These are phyloP conservation scores for Tenthredo amoena DNA, from an alignment of 2,888 invertebrate species.

Conservation along the genomic window DNA sequence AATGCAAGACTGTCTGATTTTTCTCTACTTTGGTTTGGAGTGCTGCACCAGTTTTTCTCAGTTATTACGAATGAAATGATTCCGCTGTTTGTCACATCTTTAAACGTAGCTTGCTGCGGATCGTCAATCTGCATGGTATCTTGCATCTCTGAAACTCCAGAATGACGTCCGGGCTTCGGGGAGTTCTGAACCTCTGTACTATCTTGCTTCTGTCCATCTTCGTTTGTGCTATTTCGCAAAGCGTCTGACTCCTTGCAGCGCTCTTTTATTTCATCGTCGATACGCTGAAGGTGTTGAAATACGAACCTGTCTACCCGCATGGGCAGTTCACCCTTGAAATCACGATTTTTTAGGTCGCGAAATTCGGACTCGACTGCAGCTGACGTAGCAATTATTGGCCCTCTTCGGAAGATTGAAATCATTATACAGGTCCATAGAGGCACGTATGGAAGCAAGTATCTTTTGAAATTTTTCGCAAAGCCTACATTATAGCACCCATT, in stretches of 20 bases:
- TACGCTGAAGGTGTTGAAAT: slow-evolving; percentile 8
- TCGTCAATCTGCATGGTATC: neutral
- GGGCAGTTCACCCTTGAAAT: slow-evolving; percentile 50
- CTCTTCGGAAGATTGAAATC: slow-evolving; percentile 43
- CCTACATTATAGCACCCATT: too few species aligned
- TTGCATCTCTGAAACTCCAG: neutral
- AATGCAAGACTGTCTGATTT: too few species aligned
- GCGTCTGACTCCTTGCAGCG: slow-evolving; percentile 18
- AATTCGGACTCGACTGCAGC: slow-evolving; percentile 57
- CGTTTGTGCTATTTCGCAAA: neutral
- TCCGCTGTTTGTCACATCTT: slow-evolving; percentile 1
- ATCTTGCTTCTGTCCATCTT: neutral
- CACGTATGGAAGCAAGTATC: too few species aligned
- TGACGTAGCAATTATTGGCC: slow-evolving; percentile 49
- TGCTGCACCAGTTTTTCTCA: too few species aligned
- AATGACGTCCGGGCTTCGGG: neutral
- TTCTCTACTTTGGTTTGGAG: too few species aligned
- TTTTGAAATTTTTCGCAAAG: too few species aligned
- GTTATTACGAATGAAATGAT: too few species aligned
- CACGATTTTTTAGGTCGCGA: slow-evolving; percentile 55
- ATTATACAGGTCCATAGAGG: too few species aligned
- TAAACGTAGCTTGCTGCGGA: neutral
- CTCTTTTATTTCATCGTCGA: slow-evolving; percentile 9
- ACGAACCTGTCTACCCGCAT: slow-evolving; percentile 56
- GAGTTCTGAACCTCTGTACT: neutral